A percentile compares a stretch with the other conserved stretches of the same genome.
Evolutionary conservation across 2,888 invertebrate species (phyloP).

Genomic region (Acanthosepion esculentum): DNA sequence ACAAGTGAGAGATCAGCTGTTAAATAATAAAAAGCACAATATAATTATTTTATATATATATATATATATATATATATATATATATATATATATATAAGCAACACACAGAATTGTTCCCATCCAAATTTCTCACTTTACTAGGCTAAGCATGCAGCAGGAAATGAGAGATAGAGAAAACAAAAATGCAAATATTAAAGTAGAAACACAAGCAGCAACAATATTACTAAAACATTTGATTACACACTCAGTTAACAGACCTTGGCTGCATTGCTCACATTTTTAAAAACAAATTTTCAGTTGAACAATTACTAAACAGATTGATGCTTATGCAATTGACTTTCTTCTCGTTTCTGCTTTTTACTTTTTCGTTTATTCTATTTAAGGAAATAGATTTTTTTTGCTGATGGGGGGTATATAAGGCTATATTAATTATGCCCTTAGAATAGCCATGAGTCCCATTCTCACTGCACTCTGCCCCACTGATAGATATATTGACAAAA

Average conservation of each 20-base stretch:
- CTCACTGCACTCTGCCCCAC: no score
- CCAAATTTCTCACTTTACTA: background rate
- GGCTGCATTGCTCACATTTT: background rate
- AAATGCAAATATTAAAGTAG: background rate
- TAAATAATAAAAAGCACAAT: conserved; percentile 22
- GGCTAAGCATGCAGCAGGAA: background rate
- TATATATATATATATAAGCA: background rate
- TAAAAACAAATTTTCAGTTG: background rate
- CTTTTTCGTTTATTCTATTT: background rate
- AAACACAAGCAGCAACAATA: conserved; percentile 23
- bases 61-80: no score
- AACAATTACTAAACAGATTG: background rate
- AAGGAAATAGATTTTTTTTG: no score
- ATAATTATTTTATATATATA: background rate
- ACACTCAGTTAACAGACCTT: background rate
- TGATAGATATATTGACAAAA: no score
- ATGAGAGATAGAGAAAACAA: background rate
- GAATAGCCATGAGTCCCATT: no score
- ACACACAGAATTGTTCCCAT: background rate
- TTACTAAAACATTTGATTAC: background rate
- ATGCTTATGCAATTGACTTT: background rate
- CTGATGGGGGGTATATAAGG: no score
- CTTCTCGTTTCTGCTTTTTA: background rate
- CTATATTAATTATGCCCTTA: no score
- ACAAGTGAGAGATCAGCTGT: conserved; percentile 18